Conservation (phyloP, 2,113 vertebrate genomes). For the Saguinus imperator region DNA sequence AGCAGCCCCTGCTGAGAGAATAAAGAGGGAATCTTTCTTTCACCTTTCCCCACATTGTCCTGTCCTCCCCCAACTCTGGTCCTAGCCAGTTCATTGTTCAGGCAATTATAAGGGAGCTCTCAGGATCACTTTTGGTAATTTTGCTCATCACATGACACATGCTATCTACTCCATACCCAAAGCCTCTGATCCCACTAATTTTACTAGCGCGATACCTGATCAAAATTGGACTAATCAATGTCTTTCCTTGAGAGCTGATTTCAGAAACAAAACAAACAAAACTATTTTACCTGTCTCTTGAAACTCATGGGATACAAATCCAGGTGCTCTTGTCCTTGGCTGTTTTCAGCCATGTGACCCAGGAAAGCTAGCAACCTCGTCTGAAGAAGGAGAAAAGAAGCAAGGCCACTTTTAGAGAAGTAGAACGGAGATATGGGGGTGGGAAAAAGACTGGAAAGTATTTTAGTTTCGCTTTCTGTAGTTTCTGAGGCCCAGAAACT, state of each 20-base stretch:
- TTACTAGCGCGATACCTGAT: neutral
- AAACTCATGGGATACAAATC: neutral
- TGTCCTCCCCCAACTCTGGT: neutral
- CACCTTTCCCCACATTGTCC: neutral
- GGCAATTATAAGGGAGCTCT: neutral
- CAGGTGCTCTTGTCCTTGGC: neutral
- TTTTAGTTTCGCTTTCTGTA: neutral
- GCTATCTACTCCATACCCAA: neutral
- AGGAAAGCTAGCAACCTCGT: neutral
- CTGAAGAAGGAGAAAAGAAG: neutral
- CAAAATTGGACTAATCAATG: neutral
- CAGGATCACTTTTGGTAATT: neutral
- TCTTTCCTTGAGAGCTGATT: neutral
- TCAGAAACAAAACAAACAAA: neutral
- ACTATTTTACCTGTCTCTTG: neutral
- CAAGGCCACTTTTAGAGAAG: neutral
- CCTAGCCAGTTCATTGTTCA: neutral
- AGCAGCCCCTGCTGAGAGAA: neutral
- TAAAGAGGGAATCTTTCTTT: neutral
- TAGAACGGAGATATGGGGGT: neutral
- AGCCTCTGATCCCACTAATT: neutral
- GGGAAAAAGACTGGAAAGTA: neutral
- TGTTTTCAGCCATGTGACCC: neutral
- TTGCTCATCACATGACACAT: neutral
- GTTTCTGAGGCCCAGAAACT: neutral